Percentiles rank a stretch among this genome's conserved stretches.
These are phyloP conservation scores for Ischnura elegans DNA, from an alignment of 2,888 invertebrate species.

Conservation along the genomic window DNA sequence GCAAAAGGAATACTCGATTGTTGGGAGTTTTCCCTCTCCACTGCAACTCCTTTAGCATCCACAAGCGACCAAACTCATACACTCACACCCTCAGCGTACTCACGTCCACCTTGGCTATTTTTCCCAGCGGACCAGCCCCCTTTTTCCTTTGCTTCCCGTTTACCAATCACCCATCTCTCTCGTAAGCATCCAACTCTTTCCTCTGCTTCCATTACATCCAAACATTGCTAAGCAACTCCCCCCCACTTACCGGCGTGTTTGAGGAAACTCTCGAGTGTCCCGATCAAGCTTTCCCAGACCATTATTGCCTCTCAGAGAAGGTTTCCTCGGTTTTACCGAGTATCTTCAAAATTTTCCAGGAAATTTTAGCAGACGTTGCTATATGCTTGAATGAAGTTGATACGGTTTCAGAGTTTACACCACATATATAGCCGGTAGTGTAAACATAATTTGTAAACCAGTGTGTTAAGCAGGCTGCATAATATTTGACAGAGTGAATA, in stretches of 20 bases:
- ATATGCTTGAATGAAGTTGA: no score
- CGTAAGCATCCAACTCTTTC: neutral
- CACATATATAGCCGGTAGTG: no score
- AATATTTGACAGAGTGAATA: no score
- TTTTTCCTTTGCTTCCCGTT: neutral
- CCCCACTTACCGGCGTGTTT: neutral
- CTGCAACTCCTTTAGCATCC: neutral
- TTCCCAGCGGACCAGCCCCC: neutral
- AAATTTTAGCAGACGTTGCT: no score
- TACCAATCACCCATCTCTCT: conserved; percentile 42
- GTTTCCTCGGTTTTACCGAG: no score
- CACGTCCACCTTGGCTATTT: neutral
- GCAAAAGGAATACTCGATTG: neutral
- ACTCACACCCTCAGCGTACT: neutral
- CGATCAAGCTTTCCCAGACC: no score
- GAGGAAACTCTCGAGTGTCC: neutral
- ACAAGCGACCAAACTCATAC: neutral
- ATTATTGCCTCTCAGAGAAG: neutral
- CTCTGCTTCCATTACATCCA: conserved; percentile 25
- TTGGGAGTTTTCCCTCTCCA: neutral
- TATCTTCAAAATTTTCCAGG: no score
- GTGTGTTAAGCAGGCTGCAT: no score
- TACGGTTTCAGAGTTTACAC: no score
- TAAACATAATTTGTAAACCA: no score
- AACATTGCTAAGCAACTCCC: neutral